Evolutionary conservation across 2,888 invertebrate species (phyloP).

Genomic region (Cactoblastis cactorum): DNA sequence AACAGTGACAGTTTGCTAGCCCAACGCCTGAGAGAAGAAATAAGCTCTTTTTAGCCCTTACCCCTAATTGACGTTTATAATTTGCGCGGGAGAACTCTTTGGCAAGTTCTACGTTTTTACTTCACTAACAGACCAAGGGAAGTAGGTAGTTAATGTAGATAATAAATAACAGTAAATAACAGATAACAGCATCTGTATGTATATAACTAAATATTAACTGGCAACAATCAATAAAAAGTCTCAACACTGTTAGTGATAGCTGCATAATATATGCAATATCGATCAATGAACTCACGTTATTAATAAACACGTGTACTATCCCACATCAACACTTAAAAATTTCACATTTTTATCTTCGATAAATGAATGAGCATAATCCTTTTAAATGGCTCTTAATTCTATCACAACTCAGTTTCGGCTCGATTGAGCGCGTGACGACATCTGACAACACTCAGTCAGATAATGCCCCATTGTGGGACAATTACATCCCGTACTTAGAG

Average conservation of each 20-base stretch:
- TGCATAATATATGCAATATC: neutral
- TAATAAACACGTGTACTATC: neutral
- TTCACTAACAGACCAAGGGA: too few relatives aligned
- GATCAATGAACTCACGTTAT: neutral
- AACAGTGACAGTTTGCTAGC: too few relatives aligned
- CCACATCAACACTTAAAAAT: neutral
- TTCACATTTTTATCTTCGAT: neutral
- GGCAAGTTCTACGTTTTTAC: too few relatives aligned
- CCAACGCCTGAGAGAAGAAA: too few relatives aligned
- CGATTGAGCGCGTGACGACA: constrained; percentile 64
- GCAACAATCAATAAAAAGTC: neutral
- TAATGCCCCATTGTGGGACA: constrained; percentile 57
- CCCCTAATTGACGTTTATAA: too few relatives aligned
- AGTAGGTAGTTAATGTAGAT: too few relatives aligned
- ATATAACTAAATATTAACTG: neutral
- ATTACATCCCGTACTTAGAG: constrained; percentile 43
- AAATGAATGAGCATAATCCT: constrained; percentile 1
- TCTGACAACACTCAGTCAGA: constrained; percentile 62
- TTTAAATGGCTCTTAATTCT: constrained; percentile 14
- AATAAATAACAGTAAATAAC: too few relatives aligned
- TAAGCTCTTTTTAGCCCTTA: too few relatives aligned
- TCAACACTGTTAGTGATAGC: neutral
- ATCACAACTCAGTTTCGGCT: constrained; percentile 45
- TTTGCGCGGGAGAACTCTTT: too few relatives aligned
- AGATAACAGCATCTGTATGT: too few relatives aligned